A percentile compares a stretch with the other conserved stretches of the same genome.
phyloP scores from a whole-genome alignment of 2,113 vertebrate species.

The Pomatostomus ruficeps region DNA sequence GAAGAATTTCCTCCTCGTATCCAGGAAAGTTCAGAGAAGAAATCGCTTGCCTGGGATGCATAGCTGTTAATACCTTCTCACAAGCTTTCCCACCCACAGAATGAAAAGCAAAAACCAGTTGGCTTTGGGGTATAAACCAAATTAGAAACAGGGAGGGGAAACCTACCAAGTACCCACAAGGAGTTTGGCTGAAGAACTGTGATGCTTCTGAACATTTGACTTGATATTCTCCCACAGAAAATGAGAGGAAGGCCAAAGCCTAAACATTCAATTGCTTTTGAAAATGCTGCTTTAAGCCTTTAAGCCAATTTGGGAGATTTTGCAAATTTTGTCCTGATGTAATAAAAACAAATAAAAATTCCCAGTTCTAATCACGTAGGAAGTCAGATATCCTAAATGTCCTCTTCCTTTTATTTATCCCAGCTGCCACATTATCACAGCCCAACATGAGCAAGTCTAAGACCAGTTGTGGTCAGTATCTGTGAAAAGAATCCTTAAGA shows the following conservation, averaged over 20 bases:
- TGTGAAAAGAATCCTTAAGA: neutral
- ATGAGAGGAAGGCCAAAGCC: neutral
- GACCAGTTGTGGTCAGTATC: rapidly evolving
- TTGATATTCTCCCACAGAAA: neutral
- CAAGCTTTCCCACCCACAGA: conserved; percentile 10
- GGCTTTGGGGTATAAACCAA: conserved; percentile 18
- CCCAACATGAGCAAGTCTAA: rapidly evolving
- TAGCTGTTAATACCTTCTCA: neutral
- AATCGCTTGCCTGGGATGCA: neutral
- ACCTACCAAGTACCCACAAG: neutral
- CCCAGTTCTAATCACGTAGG: rapidly evolving
- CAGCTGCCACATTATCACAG: neutral
- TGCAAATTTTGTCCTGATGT: neutral
- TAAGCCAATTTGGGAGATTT: neutral
- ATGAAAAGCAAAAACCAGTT: neutral
- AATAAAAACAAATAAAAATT: neutral
- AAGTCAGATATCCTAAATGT: neutral
- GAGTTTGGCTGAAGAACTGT: conserved; percentile 16
- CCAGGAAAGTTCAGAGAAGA: conserved; percentile 11
- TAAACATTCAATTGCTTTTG: neutral
- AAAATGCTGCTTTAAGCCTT: neutral
- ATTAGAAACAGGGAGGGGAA: conserved; percentile 25
- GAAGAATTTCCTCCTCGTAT: neutral
- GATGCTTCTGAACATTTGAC: conserved; percentile 9
- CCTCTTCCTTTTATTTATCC: neutral